These are phyloP conservation scores for Seira ritae DNA, from an alignment of 2,888 invertebrate genomes.

Conservation along the genomic window DNA sequence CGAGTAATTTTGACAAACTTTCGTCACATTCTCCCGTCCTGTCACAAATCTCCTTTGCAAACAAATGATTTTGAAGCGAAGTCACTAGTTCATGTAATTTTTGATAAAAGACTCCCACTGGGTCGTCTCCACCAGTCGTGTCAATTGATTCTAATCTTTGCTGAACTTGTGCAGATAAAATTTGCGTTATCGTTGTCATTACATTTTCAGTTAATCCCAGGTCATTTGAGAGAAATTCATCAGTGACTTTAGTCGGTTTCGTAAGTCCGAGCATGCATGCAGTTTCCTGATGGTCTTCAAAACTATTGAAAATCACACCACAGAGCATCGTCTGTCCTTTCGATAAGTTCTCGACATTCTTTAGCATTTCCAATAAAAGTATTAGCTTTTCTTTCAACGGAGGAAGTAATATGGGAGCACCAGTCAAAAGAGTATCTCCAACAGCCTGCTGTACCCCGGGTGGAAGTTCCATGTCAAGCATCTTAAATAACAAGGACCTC, in stretches of 20 bases:
- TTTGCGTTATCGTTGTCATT: slow-evolving; percentile 66
- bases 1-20: slow-evolving; percentile 21
- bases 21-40: slow-evolving; percentile 12
- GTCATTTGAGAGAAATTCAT: slow-evolving; percentile 64
- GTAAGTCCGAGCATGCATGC: slow-evolving; percentile 79
- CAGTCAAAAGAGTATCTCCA: slow-evolving; percentile 79
- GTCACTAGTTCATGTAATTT: slow-evolving; percentile 78
- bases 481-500: slow-evolving; percentile 78
- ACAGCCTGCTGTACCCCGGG: slow-evolving; percentile 78
- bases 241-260: slow-evolving; percentile 64
- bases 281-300: slow-evolving; percentile 80
- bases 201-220: slow-evolving; percentile 66
- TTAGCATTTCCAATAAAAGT: slow-evolving; percentile 79
- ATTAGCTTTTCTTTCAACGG: slow-evolving; percentile 80
- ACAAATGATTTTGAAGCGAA: slow-evolving; percentile 80
- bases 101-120: slow-evolving; percentile 59
- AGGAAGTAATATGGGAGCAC: slow-evolving; percentile 80
- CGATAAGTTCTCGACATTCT: slow-evolving; percentile 78
- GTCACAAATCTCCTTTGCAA: slow-evolving; percentile 77
- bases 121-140: slow-evolving; percentile 31
- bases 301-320: slow-evolving; percentile 80
- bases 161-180: slow-evolving; percentile 71
- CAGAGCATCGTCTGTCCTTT: slow-evolving; percentile 81
- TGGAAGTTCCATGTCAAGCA: slow-evolving; percentile 75
- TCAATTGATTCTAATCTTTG: slow-evolving; percentile 74